These are phyloP conservation scores for Gadus macrocephalus DNA, from an alignment of 2,113 vertebrate genomes.

Conservation along the genomic window DNA sequence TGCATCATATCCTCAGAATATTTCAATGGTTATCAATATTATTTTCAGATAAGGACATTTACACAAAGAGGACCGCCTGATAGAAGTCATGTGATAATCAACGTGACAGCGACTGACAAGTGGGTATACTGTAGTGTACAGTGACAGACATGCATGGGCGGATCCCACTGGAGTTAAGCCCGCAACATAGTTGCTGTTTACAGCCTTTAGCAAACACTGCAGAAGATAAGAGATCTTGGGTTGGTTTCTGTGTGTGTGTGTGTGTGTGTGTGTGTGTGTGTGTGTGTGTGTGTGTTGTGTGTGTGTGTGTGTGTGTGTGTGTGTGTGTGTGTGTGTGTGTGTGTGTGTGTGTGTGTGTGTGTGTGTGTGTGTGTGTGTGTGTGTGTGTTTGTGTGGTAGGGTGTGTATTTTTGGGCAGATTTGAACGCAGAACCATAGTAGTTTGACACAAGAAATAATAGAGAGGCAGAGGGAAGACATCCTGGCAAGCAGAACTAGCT, in stretches of 20 bases:
- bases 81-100: slow-evolving; percentile 16
- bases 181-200: slow-evolving; percentile 28
- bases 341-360: background rate
- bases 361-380: background rate
- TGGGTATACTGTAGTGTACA: no score
- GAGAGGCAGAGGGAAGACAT: background rate
- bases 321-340: background rate
- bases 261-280: background rate
- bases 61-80: slow-evolving; percentile 15
- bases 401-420: background rate
- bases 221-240: background rate
- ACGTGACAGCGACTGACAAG: no score
- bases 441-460: background rate
- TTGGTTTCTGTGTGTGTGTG: background rate
- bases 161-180: background rate
- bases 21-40: slow-evolving; percentile 3
- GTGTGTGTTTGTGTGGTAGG: background rate
- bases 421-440: background rate
- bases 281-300: background rate
- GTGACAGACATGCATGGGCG: slow-evolving; percentile 1
- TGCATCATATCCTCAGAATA: background rate
- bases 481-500: background rate
- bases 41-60: slow-evolving; percentile 17
- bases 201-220: slow-evolving; percentile 3
- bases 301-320: background rate